Base-by-base conservation (phyloP, 2,113 vertebrate genomes). In the Ochotona princeps region DNA sequence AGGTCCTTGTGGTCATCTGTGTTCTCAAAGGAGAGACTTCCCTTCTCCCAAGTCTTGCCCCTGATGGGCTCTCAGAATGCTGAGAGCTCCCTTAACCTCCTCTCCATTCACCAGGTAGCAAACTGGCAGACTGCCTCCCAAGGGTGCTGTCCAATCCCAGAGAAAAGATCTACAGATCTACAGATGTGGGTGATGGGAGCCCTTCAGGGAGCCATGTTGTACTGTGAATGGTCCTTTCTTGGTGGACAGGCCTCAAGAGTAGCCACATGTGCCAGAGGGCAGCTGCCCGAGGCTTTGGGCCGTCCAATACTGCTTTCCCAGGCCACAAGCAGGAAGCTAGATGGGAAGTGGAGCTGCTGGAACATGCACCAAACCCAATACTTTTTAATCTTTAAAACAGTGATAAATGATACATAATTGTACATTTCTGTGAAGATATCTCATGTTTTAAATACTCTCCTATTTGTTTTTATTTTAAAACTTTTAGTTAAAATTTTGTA, bases 401-500 rank as follows among this genome's bases (percentile, higher is more conserved):
- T 57, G 14, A 17, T 57, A 14, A 57, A 57, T 57, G 54, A 57
- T 18, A 57, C 54, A 57, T 57, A 57, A 57, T 20, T 57, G 54
- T 57, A 57, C 13, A 57, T 17, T 18, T 57, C 54, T 57, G 18
- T 57, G 54, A 57, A 6, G 54, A 4, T 57, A 57, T 57, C 18
- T 9, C 49, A 47, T 49, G 6, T 47, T 74, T 74, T 75, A 7
- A 57, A 57, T 57, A 14, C 67, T 35, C 7, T 79, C 12, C 18
- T 74, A 12, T 90, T 90, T 83, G 32, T 51, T 90, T 94, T 80
- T 89, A 60, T 84, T 83, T 83, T 35, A n/a, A 72, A 89, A 51
- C 30, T 26, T 90, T 83, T 87, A 60, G 11, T 74, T 89, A 75
- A 76, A 95, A 69, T 25, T 35, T 35, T 47, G 35, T 35, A 38